Base-by-base conservation (phyloP, 2,888 invertebrate species). In the Apeira syringaria region DNA sequence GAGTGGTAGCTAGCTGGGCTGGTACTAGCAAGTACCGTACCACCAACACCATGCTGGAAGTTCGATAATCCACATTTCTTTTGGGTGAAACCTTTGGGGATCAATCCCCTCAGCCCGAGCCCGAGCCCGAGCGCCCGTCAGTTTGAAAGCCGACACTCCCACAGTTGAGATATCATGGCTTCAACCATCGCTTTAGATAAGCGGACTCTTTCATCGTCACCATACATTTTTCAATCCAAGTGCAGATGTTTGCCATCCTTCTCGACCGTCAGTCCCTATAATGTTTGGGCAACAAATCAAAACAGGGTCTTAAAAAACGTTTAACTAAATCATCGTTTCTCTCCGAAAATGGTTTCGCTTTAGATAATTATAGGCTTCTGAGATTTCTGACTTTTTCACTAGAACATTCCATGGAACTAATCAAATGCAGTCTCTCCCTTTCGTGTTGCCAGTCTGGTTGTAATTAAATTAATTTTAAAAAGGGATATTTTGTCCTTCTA, bases 321-420 rank as follows among this genome's bases (percentile, higher is more conserved):
- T 87, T 86, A 82, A 86, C 81, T 84, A 84, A 86, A 86, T 77
- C 82, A 81, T 82, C 76, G 78, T 80, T 83, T 81, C 80, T 76
- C 71, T 74, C 68, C 73, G 67, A 85, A 86, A 84, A 82, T 66
- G 68, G 76, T 74, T 80, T 77, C 76, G 74, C 76, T 84, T 80
- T 82, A 79, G 82, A 84, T 88, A 87, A 88, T 87, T 87, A 87
- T 78, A 86, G 81, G 70, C 71, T 83, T 72, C 78, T 68, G 71
- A 55, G 61, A 54, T 58, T 20, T 33, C 65, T 55, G 60, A 62
- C 66, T 61, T 68, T 68, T 63, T 70, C 64, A 62, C 59, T 63
- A 63, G 64, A 66, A 64, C 68, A 70, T 78, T 77, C 77, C 70
- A 44, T 43, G 42, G 68, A 80, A 75, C 77, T 80, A 79, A 84